Conservation (phyloP, 2,888 invertebrate genomes). For the Shargacucullia verbasci region DNA sequence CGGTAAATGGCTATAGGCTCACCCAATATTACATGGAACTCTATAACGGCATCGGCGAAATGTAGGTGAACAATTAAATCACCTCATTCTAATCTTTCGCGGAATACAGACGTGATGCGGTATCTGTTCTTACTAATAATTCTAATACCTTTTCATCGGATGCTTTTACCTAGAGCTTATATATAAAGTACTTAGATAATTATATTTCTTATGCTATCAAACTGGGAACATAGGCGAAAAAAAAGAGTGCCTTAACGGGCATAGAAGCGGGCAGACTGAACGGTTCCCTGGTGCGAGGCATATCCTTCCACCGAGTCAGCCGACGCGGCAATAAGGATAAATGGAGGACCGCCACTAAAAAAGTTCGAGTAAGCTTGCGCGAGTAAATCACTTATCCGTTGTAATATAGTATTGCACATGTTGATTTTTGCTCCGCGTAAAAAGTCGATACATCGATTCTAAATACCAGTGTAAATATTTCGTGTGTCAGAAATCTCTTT, state of each 20-base stretch:
- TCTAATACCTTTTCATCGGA: constrained; percentile 3
- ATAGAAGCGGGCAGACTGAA: constrained; percentile 91
- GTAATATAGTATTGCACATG: constrained; percentile 39
- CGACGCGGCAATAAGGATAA: constrained; percentile 87
- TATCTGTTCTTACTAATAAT: constrained; percentile 27
- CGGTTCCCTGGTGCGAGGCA: constrained; percentile 90
- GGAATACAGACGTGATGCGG: no score
- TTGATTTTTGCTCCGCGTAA: constrained; percentile 15
- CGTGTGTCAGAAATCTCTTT: background rate
- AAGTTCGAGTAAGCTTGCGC: constrained; percentile 92
- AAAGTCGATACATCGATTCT: constrained; percentile 26
- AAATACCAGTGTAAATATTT: constrained; percentile 35
- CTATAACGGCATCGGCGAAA: no score
- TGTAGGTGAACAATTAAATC: no score
- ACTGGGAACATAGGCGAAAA: constrained; percentile 86
- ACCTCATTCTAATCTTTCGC: no score
- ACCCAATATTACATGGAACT: no score
- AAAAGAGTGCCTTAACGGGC: constrained; percentile 91
- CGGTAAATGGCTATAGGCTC: no score
- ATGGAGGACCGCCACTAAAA: constrained; percentile 92
- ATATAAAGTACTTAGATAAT: constrained; percentile 53
- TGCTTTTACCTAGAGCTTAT: constrained; percentile 42
- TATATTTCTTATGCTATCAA: constrained; percentile 73
- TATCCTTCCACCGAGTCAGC: constrained; percentile 90
- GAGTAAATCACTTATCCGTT: constrained; percentile 37